These are phyloP conservation scores for Epizoanthus ramosus DNA, from an alignment of 92 coral and sea anemone species.

Conservation along the genomic window DNA sequence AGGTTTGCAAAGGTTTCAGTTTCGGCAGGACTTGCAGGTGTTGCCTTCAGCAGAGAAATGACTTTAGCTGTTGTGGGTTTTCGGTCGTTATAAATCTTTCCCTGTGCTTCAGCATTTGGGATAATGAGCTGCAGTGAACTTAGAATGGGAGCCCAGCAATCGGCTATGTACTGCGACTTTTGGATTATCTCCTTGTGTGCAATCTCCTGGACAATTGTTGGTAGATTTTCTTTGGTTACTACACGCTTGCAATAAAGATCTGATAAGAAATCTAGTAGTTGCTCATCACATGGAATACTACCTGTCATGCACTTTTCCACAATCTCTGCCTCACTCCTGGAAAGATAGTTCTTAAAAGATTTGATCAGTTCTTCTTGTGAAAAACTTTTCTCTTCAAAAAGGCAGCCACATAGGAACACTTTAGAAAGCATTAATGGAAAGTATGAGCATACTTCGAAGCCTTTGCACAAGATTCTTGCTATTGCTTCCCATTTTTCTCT, in stretches of 20 bases:
- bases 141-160: conserved; percentile 38
- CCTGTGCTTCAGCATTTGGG: conserved; percentile 11
- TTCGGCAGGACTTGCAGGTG: conserved; percentile 36
- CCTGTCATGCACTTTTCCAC: conserved; percentile 19
- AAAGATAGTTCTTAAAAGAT: conserved; percentile 26
- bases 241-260: conserved; percentile 40
- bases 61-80: conserved; percentile 31
- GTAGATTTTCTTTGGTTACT: conserved; percentile 24
- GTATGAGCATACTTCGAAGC: conserved; percentile 18
- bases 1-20: conserved; percentile 37
- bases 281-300: conserved; percentile 22
- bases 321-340: conserved; percentile 16
- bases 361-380: background rate
- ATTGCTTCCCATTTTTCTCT: conserved; percentile 60
- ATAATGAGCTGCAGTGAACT: conserved; percentile 16
- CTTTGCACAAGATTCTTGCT: conserved; percentile 55
- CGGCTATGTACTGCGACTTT: conserved; percentile 39
- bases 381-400: conserved; percentile 29
- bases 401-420: conserved; percentile 20
- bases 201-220: conserved; percentile 21
- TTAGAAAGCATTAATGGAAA: no score
- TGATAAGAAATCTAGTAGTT: conserved; percentile 31
- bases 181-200: conserved; percentile 49
- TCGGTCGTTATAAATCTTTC: conserved; percentile 22
- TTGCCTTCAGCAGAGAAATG: conserved; percentile 33